Conservation (phyloP, 2,888 invertebrate species). For the Heteropelma amictum region DNA sequence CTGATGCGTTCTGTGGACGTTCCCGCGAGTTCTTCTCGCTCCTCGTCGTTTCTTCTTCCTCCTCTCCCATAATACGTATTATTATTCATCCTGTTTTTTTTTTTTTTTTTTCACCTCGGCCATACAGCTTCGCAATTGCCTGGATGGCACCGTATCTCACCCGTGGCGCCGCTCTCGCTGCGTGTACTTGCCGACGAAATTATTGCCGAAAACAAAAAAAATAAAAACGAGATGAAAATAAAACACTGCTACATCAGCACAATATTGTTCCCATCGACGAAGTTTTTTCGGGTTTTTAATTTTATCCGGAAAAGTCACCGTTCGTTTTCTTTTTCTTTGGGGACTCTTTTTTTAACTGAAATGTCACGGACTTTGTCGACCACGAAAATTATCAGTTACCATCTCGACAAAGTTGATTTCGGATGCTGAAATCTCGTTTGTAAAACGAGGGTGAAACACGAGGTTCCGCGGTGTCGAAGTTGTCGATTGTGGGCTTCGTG, state of each 20-base stretch:
- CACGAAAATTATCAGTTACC: slow-evolving; percentile 58
- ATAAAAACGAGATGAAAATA: neutral
- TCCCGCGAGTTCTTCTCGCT: slow-evolving; percentile 35
- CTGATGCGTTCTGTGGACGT: slow-evolving; percentile 44
- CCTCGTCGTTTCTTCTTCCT: slow-evolving; percentile 17
- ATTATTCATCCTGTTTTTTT: slow-evolving; percentile 44
- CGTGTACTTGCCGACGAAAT: slow-evolving; percentile 50
- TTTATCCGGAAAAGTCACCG: too few relatives aligned
- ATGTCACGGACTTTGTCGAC: slow-evolving; percentile 47
- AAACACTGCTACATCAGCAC: neutral
- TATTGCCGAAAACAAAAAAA: slow-evolving; percentile 24
- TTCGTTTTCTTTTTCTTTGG: neutral
- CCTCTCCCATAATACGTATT: slow-evolving; percentile 42
- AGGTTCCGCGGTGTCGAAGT: slow-evolving; percentile 5
- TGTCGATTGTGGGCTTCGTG: neutral
- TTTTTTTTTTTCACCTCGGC: slow-evolving; percentile 25
- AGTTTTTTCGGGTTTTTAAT: too few relatives aligned
- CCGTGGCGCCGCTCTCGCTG: slow-evolving; percentile 43
- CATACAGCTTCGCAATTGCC: slow-evolving; percentile 28
- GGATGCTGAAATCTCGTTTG: slow-evolving; percentile 49
- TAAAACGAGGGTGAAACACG: slow-evolving; percentile 6
- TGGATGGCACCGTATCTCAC: slow-evolving; percentile 46
- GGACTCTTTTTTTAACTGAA: slow-evolving; percentile 7
- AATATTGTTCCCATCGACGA: neutral
- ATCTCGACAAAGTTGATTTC: slow-evolving; percentile 56